phyloP scores from a whole-genome alignment of 53 echinoderm and acorn worm genomes.

The Echinometra lucunter region DNA sequence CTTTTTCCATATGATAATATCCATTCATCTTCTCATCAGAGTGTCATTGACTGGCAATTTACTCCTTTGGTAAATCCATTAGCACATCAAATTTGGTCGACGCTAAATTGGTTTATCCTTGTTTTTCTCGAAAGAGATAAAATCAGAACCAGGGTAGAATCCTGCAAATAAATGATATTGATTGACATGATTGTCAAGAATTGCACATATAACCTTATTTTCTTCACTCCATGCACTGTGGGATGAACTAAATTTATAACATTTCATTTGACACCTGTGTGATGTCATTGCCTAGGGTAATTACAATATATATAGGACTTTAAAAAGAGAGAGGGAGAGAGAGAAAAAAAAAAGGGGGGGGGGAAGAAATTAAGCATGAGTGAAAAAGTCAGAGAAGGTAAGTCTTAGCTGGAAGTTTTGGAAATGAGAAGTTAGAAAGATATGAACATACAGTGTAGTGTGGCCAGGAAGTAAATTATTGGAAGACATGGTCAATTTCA shows the following conservation, averaged over 20 bases:
- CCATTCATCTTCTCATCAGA: background rate
- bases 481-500: no score
- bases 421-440: background rate
- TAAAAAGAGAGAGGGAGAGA: no score
- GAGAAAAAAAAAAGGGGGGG: background rate
- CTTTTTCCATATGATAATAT: background rate
- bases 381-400: no score
- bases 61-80: background rate
- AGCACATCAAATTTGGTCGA: background rate
- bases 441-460: no score
- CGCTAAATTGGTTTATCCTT: conserved; percentile 19
- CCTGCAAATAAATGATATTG: background rate
- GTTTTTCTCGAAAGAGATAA: background rate
- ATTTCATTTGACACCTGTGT: background rate
- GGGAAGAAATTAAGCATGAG: background rate
- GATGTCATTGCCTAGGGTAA: no score
- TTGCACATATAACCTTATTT: background rate
- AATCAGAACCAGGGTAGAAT: background rate
- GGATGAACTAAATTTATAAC: background rate
- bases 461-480: no score
- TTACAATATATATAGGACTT: no score
- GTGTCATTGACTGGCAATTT: conserved; percentile 23
- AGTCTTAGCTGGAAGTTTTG: background rate
- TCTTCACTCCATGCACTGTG: background rate
- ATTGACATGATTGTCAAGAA: background rate